These are phyloP conservation scores for Ranitomeya imitator DNA, from an alignment of 2,113 vertebrate species.

Conservation along the genomic window DNA sequence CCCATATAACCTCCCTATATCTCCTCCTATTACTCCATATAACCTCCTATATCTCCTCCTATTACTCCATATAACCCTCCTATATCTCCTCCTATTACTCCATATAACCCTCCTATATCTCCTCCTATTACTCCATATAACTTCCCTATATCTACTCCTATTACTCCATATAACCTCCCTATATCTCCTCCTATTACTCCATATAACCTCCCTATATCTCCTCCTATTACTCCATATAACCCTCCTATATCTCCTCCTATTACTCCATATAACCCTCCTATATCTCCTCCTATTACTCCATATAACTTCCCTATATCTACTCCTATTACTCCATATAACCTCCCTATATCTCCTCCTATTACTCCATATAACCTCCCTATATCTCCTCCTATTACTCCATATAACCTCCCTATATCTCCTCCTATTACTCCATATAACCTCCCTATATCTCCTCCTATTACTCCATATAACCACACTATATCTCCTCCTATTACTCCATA, in stretches of 20 bases:
- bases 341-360: conserved; percentile 8
- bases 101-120: conserved; percentile 17
- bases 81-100: conserved; percentile 12
- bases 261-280: not conserved
- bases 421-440: not conserved
- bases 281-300: not conserved
- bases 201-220: conserved; percentile 2
- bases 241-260: not conserved
- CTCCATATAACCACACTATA: not conserved
- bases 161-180: not conserved
- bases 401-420: not conserved
- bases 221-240: conserved; percentile 5
- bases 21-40: conserved; percentile 15
- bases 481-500: not conserved
- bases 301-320: not conserved
- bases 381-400: not conserved
- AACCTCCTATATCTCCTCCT: not conserved
- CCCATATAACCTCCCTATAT: not conserved
- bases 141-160: not conserved
- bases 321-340: conserved; percentile 13
- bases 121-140: conserved; percentile 17
- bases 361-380: not conserved
- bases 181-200: conserved; percentile 5
- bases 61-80: not conserved
- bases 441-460: too few relatives aligned